Evolutionary conservation across 1,140 invertebrate species (phyloP).

Genomic region (Diorhabda carinulata): DNA sequence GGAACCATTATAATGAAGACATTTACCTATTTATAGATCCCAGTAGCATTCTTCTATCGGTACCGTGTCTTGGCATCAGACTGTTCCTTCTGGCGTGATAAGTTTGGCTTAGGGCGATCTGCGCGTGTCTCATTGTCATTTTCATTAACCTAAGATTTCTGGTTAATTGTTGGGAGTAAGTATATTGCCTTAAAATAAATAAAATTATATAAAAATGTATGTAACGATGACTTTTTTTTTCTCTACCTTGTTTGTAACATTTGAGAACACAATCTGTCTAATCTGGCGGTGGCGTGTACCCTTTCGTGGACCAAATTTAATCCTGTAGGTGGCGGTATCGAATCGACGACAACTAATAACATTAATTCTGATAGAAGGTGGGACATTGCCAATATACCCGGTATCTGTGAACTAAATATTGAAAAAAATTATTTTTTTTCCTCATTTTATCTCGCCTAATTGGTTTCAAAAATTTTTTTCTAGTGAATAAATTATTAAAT

Average conservation of each 20-base stretch:
- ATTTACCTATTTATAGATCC: conserved; percentile 27
- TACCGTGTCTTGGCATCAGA: conserved; percentile 36
- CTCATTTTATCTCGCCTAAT: no score
- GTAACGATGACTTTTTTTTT: no score
- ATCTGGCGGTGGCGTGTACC: conserved; percentile 36
- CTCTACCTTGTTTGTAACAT: conserved; percentile 37
- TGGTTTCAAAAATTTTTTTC: no score
- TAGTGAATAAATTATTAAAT: no score
- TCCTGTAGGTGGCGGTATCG: conserved; percentile 39
- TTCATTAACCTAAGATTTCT: conserved; percentile 38
- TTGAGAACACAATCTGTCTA: conserved; percentile 39
- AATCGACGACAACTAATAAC: conserved; percentile 43
- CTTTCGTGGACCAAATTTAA: conserved; percentile 39
- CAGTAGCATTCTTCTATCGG: conserved; percentile 34
- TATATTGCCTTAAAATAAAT: conserved; percentile 19
- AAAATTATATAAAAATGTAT: neutral
- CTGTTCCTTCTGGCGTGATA: conserved; percentile 40
- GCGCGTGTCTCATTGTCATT: conserved; percentile 33
- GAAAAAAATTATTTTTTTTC: no score
- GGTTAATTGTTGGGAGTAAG: conserved; percentile 27
- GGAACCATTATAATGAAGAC: no score
- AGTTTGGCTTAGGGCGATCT: conserved; percentile 34
- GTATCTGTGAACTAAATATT: conserved; percentile 25
- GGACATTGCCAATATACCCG: conserved; percentile 37
- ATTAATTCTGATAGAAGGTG: conserved; percentile 41